Evolutionary conservation across 2,797 vertebrate genomes (phyloP), one percentile per base, ranked within the genome.

Genomic region (Hydrolagus colliei): DNA sequence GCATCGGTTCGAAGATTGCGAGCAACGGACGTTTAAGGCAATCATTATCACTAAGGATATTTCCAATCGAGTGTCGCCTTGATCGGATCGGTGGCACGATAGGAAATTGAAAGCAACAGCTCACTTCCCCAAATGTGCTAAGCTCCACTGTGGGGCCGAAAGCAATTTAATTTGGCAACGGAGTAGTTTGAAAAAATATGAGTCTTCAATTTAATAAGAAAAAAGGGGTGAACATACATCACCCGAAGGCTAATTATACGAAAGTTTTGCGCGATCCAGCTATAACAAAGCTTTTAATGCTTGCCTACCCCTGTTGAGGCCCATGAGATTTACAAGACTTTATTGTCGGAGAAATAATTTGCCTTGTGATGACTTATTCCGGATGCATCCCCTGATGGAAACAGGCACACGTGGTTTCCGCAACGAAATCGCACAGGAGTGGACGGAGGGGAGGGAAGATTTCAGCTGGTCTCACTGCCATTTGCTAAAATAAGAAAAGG

Each of bases 241-340:
- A 93, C 93, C 93, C 89, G 88, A 93, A 93, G 91, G 93, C 93
- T 94, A 94, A 94, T 95, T 95, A 94, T 93, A 93, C 93, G 93
- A 93, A 95, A 94, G 92, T 94, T 95, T 94, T 93, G 93, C 94
- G 91, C 93, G 92, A 95, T 94, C 93, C 91, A 90, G 92, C 92
- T 94, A 94, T 93, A 95, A 94, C 93, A 94, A 93, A 93, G 91
- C 92, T 93, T 93, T 94, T 94, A 94, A 94, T 95, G 93, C 92
- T 94, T 94, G 94, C 92, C 92, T 93, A 93, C 90, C 91, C 91
- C 92, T 93, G 93, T 94, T 93, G 94, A 93, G 90, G 88, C 32
- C 71, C 91, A 86, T 88, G 92, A 94, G 93, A 95, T 95, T 93
- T 94, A 94, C 89, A 92, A 94, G 93, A 93, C 93, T 93, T 92